Percentiles rank a stretch among this genome's conserved stretches.
These are phyloP conservation scores for Xestia c-nigrum DNA, from an alignment of 2,888 invertebrate genomes.

Conservation along the genomic window DNA sequence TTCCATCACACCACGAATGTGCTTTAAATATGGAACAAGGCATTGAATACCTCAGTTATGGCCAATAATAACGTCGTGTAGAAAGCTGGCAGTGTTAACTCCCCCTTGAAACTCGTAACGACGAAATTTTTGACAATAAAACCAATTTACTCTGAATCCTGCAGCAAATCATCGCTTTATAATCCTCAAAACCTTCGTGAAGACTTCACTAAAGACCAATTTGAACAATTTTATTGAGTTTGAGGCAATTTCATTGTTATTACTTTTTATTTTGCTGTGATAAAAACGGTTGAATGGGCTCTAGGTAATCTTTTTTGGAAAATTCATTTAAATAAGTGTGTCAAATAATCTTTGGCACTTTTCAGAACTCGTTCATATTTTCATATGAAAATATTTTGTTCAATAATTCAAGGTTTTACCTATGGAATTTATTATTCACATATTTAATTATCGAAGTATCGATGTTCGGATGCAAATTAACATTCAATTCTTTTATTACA, in stretches of 20 bases:
- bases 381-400: conserved; percentile 9
- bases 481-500: conserved; percentile 64
- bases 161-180: conserved; percentile 59
- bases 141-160: conserved; percentile 66
- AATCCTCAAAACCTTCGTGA: conserved; percentile 49
- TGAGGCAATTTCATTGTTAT: conserved; percentile 27
- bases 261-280: conserved; percentile 29
- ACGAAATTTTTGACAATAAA: conserved; percentile 68
- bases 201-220: conserved; percentile 48
- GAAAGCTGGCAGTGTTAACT: conserved; percentile 70
- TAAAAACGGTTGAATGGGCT: conserved; percentile 41
- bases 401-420: not conserved
- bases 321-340: not conserved
- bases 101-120: conserved; percentile 61
- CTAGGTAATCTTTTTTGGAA: conserved; percentile 13
- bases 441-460: conserved; percentile 12
- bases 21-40: conserved; percentile 64
- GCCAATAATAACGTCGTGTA: conserved; percentile 68
- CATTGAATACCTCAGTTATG: conserved; percentile 62
- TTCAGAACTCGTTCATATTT: conserved; percentile 14
- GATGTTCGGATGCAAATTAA: conserved; percentile 47
- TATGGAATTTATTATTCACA: conserved; percentile 12
- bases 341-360: conserved; percentile 14
- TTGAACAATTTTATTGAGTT: conserved; percentile 40
- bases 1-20: conserved; percentile 15